phyloP scores from a whole-genome alignment of 1,140 invertebrate species.

The Drosophila pectinifera region DNA sequence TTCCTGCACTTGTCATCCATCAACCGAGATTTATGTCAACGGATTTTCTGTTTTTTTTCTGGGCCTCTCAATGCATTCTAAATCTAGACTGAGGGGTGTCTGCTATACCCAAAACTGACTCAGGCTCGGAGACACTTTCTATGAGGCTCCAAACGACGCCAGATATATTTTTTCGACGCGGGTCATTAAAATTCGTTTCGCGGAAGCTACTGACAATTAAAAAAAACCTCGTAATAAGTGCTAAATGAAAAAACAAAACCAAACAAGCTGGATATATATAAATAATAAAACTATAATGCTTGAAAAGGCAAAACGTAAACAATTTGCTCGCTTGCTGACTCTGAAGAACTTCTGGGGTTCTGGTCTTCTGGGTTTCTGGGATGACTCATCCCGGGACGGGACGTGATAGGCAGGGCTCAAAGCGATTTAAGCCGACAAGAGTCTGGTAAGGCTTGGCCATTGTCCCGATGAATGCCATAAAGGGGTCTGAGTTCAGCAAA shows the following conservation, averaged over 20 bases:
- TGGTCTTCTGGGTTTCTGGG: conserved; percentile 20
- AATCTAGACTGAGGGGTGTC: conserved; percentile 16
- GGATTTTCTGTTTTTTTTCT: conserved; percentile 23
- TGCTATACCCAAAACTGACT: conserved; percentile 2
- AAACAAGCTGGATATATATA: conserved; percentile 33
- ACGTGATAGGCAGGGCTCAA: conserved; percentile 43
- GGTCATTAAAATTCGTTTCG: conserved; percentile 68
- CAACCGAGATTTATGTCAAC: conserved; percentile 66
- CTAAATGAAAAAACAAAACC: conserved; percentile 39
- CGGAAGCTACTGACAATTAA: conserved; percentile 66
- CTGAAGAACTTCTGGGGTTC: conserved; percentile 27
- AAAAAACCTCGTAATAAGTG: conserved; percentile 67
- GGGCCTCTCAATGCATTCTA: conserved; percentile 22
- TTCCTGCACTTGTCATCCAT: conserved; percentile 59
- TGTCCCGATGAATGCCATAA: conserved; percentile 10
- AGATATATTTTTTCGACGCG: conserved; percentile 38
- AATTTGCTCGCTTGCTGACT: conserved; percentile 51
- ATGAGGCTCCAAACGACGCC: conserved; percentile 2
- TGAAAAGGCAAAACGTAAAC: conserved; percentile 51
- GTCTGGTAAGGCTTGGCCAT: conserved; percentile 15
- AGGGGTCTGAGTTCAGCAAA: not conserved
- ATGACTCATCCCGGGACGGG: conserved; percentile 23
- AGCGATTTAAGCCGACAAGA: conserved; percentile 17
- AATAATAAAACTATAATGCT: conserved; percentile 47
- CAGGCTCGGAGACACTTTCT: conserved; percentile 39